Evolutionary conservation across 2,113 vertebrate genomes (phyloP).

Genomic region (Oncorhynchus tshawytscha): DNA sequence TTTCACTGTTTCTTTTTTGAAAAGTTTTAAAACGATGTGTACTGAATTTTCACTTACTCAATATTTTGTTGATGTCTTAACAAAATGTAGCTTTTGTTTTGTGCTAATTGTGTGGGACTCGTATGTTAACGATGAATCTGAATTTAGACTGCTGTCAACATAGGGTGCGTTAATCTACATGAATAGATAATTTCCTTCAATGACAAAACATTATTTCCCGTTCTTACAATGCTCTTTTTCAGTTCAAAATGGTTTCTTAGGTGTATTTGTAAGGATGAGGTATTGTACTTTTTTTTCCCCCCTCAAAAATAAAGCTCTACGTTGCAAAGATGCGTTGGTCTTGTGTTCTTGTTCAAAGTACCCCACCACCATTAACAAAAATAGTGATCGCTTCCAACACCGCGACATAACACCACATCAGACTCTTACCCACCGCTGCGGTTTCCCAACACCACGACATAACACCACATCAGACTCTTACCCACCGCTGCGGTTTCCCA

Average conservation of each 20-base stretch:
- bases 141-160: slow-evolving; percentile 27
- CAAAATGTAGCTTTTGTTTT: slow-evolving; percentile 34
- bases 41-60: slow-evolving; percentile 25
- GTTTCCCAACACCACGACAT: too few relatives aligned
- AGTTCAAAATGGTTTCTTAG: slow-evolving; percentile 40
- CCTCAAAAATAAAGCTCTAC: slow-evolving; percentile 55
- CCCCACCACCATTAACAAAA: neutral
- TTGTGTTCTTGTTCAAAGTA: neutral
- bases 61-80: slow-evolving; percentile 46
- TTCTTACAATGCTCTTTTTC: slow-evolving; percentile 28
- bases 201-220: slow-evolving; percentile 4
- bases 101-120: slow-evolving; percentile 26
- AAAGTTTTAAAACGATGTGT: slow-evolving; percentile 21
- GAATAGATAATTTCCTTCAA: slow-evolving; percentile 24
- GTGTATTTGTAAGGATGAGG: slow-evolving; percentile 54
- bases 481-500: too few relatives aligned
- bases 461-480: too few relatives aligned
- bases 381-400: neutral
- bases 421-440: too few relatives aligned
- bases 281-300: slow-evolving; percentile 43
- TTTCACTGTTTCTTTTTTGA: slow-evolving; percentile 14
- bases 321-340: slow-evolving; percentile 26
- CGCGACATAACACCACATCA: too few relatives aligned
- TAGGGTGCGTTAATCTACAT: slow-evolving; percentile 22
- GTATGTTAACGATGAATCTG: slow-evolving; percentile 17